Base-by-base conservation (phyloP, 2,113 vertebrate species). In the Anarrhichthys ocellatus region DNA sequence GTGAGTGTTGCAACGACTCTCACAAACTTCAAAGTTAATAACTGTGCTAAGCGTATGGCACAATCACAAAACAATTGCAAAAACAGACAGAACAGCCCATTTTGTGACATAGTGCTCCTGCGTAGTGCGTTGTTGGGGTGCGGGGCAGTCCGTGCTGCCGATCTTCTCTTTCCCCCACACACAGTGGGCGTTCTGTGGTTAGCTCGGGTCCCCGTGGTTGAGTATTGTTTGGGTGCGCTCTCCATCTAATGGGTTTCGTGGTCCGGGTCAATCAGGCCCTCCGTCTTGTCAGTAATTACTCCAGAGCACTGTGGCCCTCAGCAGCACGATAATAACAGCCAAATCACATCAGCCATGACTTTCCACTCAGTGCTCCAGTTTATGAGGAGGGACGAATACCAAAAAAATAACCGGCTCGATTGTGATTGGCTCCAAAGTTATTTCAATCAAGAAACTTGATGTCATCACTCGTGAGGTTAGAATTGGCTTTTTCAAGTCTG, bases 291-390 rank as follows among this genome's bases (percentile, higher is more conserved):
- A 15, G 89, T 93, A 91, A 94, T 94, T 93, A 93, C 92, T 91
- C 91, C 82, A 88, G 92, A 92, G 90, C 79, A 90, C 90, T 81
- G 85, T 83, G 90, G 85, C 88, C 80, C 86, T 88, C 80, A 82
- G 84, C 83, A 69, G 81, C 86, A 79, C 71, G 80, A 87, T 93
- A 91, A 91, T 89, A 91, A 91, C 92, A 89, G 69, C 89, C 89
- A 91, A 88, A 93, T 91, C 92, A 93, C 91, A 92, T 91, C 91
- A 90, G 88, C 80, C 78, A 73, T 90, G 87, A 87, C 89, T 91
- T 93, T 93, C 91, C 91, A 91, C 86, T 88, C 87, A 50, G 74
- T 91, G 91, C 87, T 87, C 76, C 88, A 88, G 83, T 86, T 93
- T 92, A 88, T 80, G 36, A 80, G 73, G 78, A 79, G 81, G 89